Percentiles rank a stretch among this genome's conserved stretches.
phyloP scores from a whole-genome alignment of 2,113 vertebrate genomes.

The Colinus virginianus region DNA sequence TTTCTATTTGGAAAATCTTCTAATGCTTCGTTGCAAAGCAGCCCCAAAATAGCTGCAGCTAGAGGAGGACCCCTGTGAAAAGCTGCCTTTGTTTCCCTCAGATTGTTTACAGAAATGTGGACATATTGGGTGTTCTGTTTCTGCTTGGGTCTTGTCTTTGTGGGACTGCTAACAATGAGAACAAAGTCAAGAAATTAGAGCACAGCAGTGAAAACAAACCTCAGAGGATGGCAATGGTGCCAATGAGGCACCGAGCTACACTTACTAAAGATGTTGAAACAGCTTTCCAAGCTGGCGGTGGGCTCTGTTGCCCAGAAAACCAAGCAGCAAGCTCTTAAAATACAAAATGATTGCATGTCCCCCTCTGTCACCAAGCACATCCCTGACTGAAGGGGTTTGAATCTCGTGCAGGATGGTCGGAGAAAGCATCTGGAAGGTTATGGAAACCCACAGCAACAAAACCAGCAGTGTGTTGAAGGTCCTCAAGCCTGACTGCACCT shows the following conservation, averaged over 20 bases:
- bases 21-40: neutral
- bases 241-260: neutral
- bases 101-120: neutral
- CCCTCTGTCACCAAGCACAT: neutral
- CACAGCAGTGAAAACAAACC: neutral
- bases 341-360: neutral
- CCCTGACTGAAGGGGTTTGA: neutral
- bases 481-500: constrained; percentile 91
- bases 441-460: constrained; percentile 97
- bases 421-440: constrained; percentile 85
- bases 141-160: neutral
- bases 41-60: neutral
- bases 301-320: neutral
- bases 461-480: constrained; percentile 86
- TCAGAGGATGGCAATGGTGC: fast-evolving
- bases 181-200: neutral
- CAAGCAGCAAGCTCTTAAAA: neutral
- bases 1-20: neutral
- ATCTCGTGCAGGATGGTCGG: constrained; percentile 83
- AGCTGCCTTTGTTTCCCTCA: neutral
- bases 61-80: neutral
- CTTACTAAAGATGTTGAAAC: neutral
- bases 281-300: neutral
- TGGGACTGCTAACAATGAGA: neutral
- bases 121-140: neutral